Evolutionary conservation across 1,140 invertebrate genomes (phyloP).

Genomic region (Lepidurus arcticus): DNA sequence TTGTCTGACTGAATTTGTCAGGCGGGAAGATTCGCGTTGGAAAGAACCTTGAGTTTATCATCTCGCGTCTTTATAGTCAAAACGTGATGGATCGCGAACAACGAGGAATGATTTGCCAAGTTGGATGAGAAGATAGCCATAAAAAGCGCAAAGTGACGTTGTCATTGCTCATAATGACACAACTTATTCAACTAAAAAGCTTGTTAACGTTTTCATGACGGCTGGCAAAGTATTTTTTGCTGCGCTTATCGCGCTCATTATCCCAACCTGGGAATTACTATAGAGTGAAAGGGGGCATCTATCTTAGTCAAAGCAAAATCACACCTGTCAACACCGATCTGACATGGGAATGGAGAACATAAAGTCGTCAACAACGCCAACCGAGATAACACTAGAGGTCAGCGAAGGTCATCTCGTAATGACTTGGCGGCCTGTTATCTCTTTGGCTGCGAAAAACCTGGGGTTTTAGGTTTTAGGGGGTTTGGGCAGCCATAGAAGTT

Average conservation of each 20-base stretch:
- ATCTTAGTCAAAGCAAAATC: neutral
- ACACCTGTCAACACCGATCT: conserved; percentile 7
- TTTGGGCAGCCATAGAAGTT: no score
- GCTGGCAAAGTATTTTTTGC: neutral
- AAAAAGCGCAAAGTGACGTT: neutral
- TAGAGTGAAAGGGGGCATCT: neutral
- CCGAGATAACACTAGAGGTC: neutral
- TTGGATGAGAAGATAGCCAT: no score
- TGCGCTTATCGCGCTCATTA: neutral
- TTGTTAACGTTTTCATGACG: neutral
- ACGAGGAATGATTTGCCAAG: neutral
- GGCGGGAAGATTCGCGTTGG: neutral
- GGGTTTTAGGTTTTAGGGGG: neutral
- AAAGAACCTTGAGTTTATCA: conserved; percentile 15
- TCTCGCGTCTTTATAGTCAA: neutral
- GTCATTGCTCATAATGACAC: neutral
- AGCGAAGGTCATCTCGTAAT: neutral
- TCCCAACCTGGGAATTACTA: neutral
- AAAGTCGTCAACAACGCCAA: neutral
- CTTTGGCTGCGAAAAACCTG: neutral
- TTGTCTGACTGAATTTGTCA: no score
- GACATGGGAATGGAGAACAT: neutral
- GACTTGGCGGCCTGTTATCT: neutral
- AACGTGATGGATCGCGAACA: conserved; percentile 2
- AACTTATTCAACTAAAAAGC: neutral